A percentile compares a stretch with the other conserved stretches of the same genome.
Evolutionary conservation across 2,113 vertebrate genomes (phyloP).

Genomic region (Aepyceros melampus): DNA sequence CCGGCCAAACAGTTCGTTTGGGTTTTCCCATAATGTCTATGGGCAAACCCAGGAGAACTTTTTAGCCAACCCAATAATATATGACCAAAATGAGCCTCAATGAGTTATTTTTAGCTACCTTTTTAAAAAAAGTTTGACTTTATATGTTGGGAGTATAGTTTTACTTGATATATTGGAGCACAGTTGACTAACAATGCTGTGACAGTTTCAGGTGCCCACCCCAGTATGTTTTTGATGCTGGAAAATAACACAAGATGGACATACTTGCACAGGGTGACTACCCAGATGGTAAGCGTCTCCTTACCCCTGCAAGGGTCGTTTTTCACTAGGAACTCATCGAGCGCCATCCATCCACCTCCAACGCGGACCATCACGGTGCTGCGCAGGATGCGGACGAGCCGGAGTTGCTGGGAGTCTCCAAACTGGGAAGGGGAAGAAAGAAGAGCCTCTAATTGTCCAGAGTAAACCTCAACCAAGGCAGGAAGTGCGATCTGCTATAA

Average conservation of each 20-base stretch:
- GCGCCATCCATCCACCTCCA: constrained; percentile 99
- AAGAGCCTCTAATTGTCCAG: constrained; percentile 54
- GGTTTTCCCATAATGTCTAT: not conserved
- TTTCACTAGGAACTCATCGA: constrained; percentile 99
- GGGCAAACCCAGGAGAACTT: not conserved
- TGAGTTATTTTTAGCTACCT: not conserved
- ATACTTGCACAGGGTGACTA: not conserved
- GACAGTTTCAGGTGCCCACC: not conserved
- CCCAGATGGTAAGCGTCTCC: constrained; percentile 16
- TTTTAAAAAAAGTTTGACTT: not conserved
- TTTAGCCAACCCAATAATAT: not conserved
- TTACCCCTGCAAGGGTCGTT: constrained; percentile 99
- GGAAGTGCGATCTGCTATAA: constrained; percentile 32
- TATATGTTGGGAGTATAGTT: not conserved
- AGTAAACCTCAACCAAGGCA: not conserved
- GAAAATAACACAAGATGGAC: constrained; percentile 10
- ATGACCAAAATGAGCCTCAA: constrained; percentile 37
- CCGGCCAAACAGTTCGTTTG: not conserved
- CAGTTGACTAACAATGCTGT: accelerated
- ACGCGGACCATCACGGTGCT: constrained; percentile 99
- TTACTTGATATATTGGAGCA: not conserved
- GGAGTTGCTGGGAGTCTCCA: constrained; percentile 97
- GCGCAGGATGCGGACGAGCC: constrained; percentile 95
- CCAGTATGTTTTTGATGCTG: constrained; percentile 3
- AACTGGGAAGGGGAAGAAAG: constrained; percentile 85